These are phyloP conservation scores for Oncorhynchus tshawytscha DNA, from an alignment of 2,113 vertebrate species.

Conservation along the genomic window DNA sequence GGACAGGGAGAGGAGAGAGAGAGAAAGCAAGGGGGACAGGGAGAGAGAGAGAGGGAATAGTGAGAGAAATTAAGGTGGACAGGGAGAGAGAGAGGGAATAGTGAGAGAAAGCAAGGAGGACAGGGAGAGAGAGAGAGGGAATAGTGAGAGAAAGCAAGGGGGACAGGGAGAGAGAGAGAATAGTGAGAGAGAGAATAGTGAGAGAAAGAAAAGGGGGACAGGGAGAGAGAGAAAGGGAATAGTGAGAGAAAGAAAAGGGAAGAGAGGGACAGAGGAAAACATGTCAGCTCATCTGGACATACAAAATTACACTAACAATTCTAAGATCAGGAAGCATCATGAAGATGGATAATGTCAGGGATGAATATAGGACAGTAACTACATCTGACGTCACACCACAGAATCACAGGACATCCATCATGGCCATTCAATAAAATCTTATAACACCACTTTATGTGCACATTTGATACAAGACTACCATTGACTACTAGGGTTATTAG, in stretches of 20 bases:
- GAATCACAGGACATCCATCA: slow-evolving; percentile 30
- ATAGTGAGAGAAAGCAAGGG: no score
- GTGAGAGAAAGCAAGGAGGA: no score
- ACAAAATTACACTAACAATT: background rate
- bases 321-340: background rate
- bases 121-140: no score
- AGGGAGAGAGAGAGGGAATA: no score
- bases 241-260: slow-evolving; percentile 7
- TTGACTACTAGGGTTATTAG: slow-evolving; percentile 35
- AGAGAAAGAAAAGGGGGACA: background rate
- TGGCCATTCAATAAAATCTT: slow-evolving; percentile 42
- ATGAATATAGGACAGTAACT: background rate
- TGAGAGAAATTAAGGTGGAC: no score
- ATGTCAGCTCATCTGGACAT: slow-evolving; percentile 29
- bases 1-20: no score
- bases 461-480: slow-evolving; percentile 35
- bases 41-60: no score
- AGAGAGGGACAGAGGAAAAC: slow-evolving; percentile 35
- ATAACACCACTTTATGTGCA: slow-evolving; percentile 27
- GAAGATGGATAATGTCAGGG: background rate
- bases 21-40: no score
- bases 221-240: background rate
- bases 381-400: background rate
- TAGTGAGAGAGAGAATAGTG: background rate
- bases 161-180: no score